Evolutionary conservation across 2,888 invertebrate genomes (phyloP).

Genomic region (Parnassius orleans): DNA sequence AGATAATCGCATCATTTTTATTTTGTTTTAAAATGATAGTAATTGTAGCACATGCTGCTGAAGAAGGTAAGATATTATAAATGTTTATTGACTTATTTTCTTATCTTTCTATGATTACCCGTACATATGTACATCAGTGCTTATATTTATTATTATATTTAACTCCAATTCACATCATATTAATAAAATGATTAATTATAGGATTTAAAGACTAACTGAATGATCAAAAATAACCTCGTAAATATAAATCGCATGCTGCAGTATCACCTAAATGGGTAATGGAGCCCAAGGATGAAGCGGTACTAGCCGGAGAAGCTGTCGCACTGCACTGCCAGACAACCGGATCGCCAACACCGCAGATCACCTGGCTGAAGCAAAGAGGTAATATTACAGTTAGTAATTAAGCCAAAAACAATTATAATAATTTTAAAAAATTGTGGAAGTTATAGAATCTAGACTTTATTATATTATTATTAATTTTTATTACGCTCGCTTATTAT

Average conservation of each 20-base stretch:
- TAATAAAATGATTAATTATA: too few species aligned
- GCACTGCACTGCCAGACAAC: conserved; percentile 87
- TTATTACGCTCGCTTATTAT: too few species aligned
- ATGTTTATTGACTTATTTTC: background rate
- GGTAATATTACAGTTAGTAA: conserved; percentile 54
- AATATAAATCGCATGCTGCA: conserved; percentile 60
- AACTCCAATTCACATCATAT: too few species aligned
- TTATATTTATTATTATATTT: too few species aligned
- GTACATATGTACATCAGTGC: too few species aligned
- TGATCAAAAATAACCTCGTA: background rate
- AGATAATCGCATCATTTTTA: background rate
- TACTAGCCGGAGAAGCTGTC: conserved; percentile 85
- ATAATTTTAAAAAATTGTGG: too few species aligned
- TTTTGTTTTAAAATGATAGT: background rate
- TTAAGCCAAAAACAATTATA: too few species aligned
- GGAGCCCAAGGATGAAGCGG: conserved; percentile 87
- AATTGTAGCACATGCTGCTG: conserved; percentile 21
- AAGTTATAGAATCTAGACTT: too few species aligned
- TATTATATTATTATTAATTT: too few species aligned
- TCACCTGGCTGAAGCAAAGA: conserved; percentile 87
- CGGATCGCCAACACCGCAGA: conserved; percentile 87
- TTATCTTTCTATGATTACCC: too few species aligned
- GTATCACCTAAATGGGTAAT: conserved; percentile 89
- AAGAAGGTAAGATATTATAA: conserved; percentile 25
- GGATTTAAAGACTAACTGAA: too few species aligned